phyloP scores from a whole-genome alignment of 2,888 invertebrate species.

The Lysandra bellargus region DNA sequence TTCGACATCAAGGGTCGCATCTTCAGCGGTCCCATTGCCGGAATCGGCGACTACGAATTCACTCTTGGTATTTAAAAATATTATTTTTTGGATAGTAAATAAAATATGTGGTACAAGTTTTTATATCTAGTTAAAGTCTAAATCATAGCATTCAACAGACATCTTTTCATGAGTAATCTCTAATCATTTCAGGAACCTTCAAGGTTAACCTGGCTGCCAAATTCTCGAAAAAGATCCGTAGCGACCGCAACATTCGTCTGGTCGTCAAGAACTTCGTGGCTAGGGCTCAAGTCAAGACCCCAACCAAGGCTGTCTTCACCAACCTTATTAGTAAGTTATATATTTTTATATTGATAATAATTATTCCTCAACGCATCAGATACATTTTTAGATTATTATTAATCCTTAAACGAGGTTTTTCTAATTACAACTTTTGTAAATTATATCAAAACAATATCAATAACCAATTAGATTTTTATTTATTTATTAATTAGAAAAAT shows the following conservation, averaged over 20 bases:
- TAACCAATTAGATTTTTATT: no score
- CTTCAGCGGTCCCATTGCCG: slow-evolving; percentile 9
- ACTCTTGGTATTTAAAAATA: background rate
- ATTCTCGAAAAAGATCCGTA: background rate
- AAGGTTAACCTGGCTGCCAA: background rate
- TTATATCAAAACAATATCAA: no score
- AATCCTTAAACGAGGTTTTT: no score
- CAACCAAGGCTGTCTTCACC: background rate
- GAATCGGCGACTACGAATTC: slow-evolving; percentile 15
- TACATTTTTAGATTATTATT: no score
- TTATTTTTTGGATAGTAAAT: no score
- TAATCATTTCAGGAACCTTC: background rate
- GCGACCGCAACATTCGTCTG: background rate
- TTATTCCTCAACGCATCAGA: no score
- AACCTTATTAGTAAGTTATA: slow-evolving; percentile 11
- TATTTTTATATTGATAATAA: no score
- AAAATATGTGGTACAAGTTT: no score
- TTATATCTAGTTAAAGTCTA: no score
- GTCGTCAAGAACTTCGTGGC: background rate
- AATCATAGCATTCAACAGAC: background rate
- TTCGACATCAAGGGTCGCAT: slow-evolving; percentile 17
- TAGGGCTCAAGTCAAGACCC: slow-evolving; percentile 15
- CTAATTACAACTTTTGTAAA: no score
- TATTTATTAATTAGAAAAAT: no score
- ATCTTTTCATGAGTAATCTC: background rate